These are phyloP conservation scores for Prosopocoilus inquinatus DNA, from an alignment of 2,888 invertebrate genomes.

Conservation along the genomic window DNA sequence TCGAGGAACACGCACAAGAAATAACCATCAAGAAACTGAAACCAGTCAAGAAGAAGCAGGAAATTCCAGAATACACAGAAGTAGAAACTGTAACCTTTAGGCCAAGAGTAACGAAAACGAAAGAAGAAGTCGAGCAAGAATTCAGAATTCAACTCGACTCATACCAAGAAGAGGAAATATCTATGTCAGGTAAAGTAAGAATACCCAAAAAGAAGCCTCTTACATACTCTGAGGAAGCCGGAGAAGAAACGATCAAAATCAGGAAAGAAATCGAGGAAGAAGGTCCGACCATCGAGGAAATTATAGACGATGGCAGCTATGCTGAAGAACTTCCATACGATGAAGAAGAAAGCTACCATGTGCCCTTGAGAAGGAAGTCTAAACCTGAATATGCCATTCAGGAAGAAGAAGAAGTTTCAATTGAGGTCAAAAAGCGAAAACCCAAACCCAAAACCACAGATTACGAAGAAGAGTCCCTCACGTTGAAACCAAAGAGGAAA, in stretches of 20 bases:
- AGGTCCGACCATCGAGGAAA: slow-evolving; percentile 62
- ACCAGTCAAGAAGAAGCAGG: slow-evolving; percentile 57
- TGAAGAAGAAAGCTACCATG: slow-evolving; percentile 53
- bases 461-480: slow-evolving; percentile 68
- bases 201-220: slow-evolving; percentile 70
- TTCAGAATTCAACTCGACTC: slow-evolving; percentile 83
- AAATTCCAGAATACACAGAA: slow-evolving; percentile 71
- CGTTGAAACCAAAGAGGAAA: slow-evolving; percentile 69
- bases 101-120: slow-evolving; percentile 72
- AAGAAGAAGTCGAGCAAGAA: slow-evolving; percentile 87
- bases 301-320: slow-evolving; percentile 63
- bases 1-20: slow-evolving; percentile 35
- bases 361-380: slow-evolving; percentile 51
- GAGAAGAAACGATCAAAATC: slow-evolving; percentile 72
- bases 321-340: slow-evolving; percentile 57
- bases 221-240: slow-evolving; percentile 74
- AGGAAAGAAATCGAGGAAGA: slow-evolving; percentile 63
- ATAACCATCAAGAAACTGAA: slow-evolving; percentile 36
- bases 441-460: slow-evolving; percentile 46
- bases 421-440: slow-evolving; percentile 54
- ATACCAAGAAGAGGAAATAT: slow-evolving; percentile 85
- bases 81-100: slow-evolving; percentile 78
- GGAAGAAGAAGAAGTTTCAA: slow-evolving; percentile 61
- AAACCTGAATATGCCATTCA: slow-evolving; percentile 60
- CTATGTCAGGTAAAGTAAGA: slow-evolving; percentile 80